phyloP scores from a whole-genome alignment of 2,797 vertebrate genomes.

The Gobionotothen gibberifrons region DNA sequence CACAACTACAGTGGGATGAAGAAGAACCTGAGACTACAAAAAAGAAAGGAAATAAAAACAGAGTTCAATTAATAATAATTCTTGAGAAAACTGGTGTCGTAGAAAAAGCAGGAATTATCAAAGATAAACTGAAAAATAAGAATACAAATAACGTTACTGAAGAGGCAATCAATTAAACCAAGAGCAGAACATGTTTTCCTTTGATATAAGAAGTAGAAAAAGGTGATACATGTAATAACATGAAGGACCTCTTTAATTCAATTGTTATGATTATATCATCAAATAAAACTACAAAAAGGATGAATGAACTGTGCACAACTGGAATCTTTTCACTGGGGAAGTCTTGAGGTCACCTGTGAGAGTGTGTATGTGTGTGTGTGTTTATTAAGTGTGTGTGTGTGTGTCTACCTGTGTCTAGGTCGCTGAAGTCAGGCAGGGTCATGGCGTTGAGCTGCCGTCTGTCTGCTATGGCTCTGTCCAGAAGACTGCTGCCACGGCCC shows the following conservation, averaged over 20 bases:
- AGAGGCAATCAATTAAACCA: neutral
- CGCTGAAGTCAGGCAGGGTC: slow-evolving; percentile 97
- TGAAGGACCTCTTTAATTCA: neutral
- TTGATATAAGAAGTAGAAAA: neutral
- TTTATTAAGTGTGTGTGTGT: slow-evolving; percentile 17
- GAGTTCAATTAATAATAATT: slow-evolving; percentile 19
- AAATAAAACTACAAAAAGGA: neutral
- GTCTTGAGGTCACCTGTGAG: neutral
- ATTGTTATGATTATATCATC: neutral
- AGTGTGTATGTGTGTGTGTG: slow-evolving; percentile 8
- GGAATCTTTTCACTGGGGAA: neutral
- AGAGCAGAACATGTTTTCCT: neutral
- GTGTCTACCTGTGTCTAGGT: slow-evolving; percentile 94
- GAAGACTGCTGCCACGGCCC: slow-evolving; percentile 95
- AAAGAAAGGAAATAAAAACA: slow-evolving; percentile 73
- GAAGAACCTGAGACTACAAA: slow-evolving; percentile 93
- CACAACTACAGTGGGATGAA: slow-evolving; percentile 91
- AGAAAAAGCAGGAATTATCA: neutral
- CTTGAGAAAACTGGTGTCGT: too few species aligned
- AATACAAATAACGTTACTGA: neutral
- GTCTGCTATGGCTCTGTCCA: slow-evolving; percentile 96
- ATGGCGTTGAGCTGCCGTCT: slow-evolving; percentile 95
- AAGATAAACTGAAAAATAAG: neutral
- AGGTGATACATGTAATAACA: neutral
- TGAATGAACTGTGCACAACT: too few species aligned